Evolutionary conservation across 2,113 vertebrate genomes (phyloP).

Genomic region (Alces alces): DNA sequence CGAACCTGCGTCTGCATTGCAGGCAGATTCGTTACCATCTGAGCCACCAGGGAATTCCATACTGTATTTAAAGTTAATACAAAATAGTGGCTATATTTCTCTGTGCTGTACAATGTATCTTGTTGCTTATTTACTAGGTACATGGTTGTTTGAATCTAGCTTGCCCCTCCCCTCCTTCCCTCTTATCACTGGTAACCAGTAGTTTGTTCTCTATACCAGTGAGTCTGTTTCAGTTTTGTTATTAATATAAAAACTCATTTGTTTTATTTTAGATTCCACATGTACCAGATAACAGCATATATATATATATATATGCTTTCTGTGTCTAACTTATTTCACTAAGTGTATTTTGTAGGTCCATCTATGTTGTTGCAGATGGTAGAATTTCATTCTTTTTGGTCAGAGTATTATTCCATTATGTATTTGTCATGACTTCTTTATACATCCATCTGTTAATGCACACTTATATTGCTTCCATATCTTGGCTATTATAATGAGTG

Average conservation of each 20-base stretch:
- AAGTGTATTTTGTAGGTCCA: not conserved
- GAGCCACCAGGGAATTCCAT: not conserved
- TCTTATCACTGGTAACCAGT: not conserved
- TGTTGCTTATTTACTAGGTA: not conserved
- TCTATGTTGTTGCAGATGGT: not conserved
- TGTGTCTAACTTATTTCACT: not conserved
- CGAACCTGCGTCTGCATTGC: rapidly evolving
- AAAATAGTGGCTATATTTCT: not conserved
- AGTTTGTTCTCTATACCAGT: not conserved
- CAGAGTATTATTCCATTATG: not conserved
- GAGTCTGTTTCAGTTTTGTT: not conserved
- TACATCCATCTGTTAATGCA: not conserved
- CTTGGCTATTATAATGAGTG: not conserved
- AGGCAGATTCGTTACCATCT: not conserved
- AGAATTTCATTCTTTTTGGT: not conserved
- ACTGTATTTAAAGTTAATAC: not conserved
- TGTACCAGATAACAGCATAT: not conserved
- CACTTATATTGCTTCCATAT: not conserved
- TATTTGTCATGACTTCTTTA: not conserved
- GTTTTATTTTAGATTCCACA: not conserved
- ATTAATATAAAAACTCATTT: not conserved
- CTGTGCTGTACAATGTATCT: not conserved
- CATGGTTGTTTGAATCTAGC: not conserved
- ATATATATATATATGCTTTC: not conserved
- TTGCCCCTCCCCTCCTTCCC: not conserved